A percentile compares a stretch with the other conserved stretches of the same genome.
Conservation (phyloP, 1,140 invertebrate species). For the Drosophila lini region DNA sequence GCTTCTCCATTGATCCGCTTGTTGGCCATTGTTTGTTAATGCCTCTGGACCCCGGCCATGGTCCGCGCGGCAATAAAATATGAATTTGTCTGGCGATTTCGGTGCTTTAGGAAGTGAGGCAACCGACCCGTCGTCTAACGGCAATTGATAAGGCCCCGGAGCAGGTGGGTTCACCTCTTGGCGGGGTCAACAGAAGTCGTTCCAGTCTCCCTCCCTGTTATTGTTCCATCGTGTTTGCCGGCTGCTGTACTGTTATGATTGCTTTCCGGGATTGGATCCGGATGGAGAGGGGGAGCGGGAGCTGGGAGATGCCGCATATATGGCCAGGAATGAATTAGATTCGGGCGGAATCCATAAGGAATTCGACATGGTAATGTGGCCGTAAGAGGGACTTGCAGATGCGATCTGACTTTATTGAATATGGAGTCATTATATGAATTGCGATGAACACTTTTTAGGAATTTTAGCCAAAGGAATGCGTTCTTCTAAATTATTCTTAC, state of each 20-base stretch:
- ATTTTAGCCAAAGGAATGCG: neutral
- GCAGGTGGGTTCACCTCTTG: slow-evolving; percentile 65
- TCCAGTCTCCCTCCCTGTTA: slow-evolving; percentile 40
- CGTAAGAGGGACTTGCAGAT: neutral
- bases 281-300: neutral
- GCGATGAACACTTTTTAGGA: neutral
- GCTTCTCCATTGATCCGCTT: slow-evolving; percentile 64
- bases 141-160: slow-evolving; percentile 59
- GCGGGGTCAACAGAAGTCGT: slow-evolving; percentile 56
- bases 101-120: slow-evolving; percentile 56
- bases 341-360: slow-evolving; percentile 13
- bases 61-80: slow-evolving; percentile 76
- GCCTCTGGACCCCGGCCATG: slow-evolving; percentile 49
- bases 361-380: slow-evolving; percentile 16
- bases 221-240: slow-evolving; percentile 42
- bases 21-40: slow-evolving; percentile 76
- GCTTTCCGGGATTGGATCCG: slow-evolving; percentile 11
- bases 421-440: slow-evolving; percentile 6
- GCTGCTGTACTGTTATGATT: slow-evolving; percentile 32
- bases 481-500: too few relatives aligned
- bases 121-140: slow-evolving; percentile 47
- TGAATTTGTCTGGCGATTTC: slow-evolving; percentile 69
- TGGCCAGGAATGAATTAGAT: slow-evolving; percentile 28
- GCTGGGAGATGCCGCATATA: slow-evolving; percentile 8
- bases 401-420: slow-evolving; percentile 7